Evolutionary conservation across 2,113 vertebrate species (phyloP).

Genomic region (Forbesichthys agassizii): DNA sequence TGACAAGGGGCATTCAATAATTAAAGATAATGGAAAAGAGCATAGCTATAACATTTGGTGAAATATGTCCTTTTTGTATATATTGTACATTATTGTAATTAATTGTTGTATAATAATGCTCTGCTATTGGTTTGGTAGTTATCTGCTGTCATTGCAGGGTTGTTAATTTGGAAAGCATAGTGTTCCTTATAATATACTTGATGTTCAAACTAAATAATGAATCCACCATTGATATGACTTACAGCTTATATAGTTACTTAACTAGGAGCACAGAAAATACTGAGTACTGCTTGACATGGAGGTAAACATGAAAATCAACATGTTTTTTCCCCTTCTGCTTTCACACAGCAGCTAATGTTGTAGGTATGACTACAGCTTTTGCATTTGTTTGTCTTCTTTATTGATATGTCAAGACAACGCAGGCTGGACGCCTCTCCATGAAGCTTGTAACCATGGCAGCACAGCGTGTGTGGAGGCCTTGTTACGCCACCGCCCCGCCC

Average conservation of each 20-base stretch:
- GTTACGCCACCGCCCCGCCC: conserved; percentile 84
- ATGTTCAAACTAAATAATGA: too few relatives aligned
- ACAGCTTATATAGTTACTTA: too few relatives aligned
- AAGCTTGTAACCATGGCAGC: conserved; percentile 97
- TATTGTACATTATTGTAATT: too few relatives aligned
- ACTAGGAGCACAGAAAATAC: too few relatives aligned
- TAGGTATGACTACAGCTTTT: conserved; percentile 6
- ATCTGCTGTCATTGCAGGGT: too few relatives aligned
- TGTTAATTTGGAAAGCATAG: too few relatives aligned
- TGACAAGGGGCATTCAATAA: not conserved
- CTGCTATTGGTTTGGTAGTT: too few relatives aligned
- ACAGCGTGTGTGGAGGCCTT: conserved; percentile 88
- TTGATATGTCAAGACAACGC: conserved; percentile 81
- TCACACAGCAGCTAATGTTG: not conserved
- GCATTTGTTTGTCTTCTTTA: conserved; percentile 14
- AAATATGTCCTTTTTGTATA: too few relatives aligned
- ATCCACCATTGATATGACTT: too few relatives aligned
- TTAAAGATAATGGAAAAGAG: not conserved
- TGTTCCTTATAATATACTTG: too few relatives aligned
- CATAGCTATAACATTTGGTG: too few relatives aligned
- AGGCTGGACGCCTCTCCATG: conserved; percentile 97
- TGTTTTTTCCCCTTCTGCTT: not conserved
- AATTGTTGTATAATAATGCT: too few relatives aligned
- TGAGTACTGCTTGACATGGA: not conserved
- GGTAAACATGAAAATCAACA: not conserved